Percentiles rank a stretch among this genome's conserved stretches.
Conservation (phyloP, 2,888 invertebrate genomes). For the Microplitis manilae region DNA sequence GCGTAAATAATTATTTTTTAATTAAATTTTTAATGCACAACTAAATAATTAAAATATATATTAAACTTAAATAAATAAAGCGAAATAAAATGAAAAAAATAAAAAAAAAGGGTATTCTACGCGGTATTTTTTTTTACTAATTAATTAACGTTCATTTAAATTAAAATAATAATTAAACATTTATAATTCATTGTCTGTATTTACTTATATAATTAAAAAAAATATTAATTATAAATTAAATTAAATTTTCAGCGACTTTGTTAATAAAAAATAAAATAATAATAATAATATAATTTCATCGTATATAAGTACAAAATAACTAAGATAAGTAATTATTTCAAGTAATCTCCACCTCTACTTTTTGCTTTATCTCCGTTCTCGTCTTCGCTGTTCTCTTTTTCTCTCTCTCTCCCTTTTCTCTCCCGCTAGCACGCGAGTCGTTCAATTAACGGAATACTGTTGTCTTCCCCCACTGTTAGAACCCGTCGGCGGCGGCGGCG, state of each 20-base stretch:
- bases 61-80: neutral
- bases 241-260: neutral
- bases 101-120: neutral
- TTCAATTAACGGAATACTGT: conserved; percentile 70
- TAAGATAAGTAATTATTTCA: conserved; percentile 71
- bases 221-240: neutral
- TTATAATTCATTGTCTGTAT: neutral
- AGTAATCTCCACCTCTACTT: conserved; percentile 63
- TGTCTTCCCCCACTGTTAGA: conserved; percentile 57
- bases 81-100: neutral
- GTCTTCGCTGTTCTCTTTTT: neutral
- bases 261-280: neutral
- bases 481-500: conserved; percentile 44
- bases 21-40: neutral
- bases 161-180: neutral
- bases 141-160: neutral
- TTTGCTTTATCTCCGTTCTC: conserved; percentile 14
- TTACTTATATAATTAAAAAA: neutral
- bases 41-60: neutral
- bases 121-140: neutral
- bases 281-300: conserved; percentile 24
- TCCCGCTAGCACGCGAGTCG: conserved; percentile 58
- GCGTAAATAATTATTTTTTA: neutral
- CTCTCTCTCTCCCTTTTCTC: neutral
- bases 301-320: conserved; percentile 67